A percentile compares a stretch with the other conserved stretches of the same genome.
Evolutionary conservation across 2,797 vertebrate species (phyloP).

Genomic region (Dendrocincla fuliginosa): DNA sequence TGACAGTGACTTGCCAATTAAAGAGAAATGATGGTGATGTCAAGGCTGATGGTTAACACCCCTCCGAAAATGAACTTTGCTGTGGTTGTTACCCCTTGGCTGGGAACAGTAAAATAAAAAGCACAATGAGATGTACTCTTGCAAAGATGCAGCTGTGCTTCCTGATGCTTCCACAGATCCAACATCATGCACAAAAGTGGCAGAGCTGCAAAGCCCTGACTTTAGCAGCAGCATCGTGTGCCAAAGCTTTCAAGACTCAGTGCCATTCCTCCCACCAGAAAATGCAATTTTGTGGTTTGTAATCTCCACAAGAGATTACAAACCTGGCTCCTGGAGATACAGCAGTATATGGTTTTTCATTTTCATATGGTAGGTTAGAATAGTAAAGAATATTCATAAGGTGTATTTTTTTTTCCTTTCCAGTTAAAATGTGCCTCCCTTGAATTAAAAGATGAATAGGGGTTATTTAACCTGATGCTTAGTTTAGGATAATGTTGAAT

Average conservation of each 20-base stretch:
- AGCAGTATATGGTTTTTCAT: neutral
- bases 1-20: neutral
- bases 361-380: neutral
- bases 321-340: neutral
- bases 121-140: neutral
- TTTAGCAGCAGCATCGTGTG: neutral
- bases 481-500: neutral
- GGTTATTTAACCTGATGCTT: neutral
- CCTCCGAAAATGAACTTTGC: neutral
- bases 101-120: neutral
- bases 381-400: neutral
- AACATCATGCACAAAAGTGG: neutral
- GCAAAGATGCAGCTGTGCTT: neutral
- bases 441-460: neutral
- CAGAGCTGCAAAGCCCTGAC: neutral
- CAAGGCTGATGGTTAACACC: neutral
- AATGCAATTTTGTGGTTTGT: neutral
- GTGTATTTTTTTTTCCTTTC: neutral
- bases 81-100: neutral
- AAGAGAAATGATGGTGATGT: neutral
- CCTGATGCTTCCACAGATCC: neutral
- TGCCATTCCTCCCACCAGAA: neutral
- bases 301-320: neutral
- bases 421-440: neutral
- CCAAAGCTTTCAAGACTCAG: neutral